phyloP scores from a whole-genome alignment of 2,888 invertebrate genomes.

The Pseudococcus viburni region DNA sequence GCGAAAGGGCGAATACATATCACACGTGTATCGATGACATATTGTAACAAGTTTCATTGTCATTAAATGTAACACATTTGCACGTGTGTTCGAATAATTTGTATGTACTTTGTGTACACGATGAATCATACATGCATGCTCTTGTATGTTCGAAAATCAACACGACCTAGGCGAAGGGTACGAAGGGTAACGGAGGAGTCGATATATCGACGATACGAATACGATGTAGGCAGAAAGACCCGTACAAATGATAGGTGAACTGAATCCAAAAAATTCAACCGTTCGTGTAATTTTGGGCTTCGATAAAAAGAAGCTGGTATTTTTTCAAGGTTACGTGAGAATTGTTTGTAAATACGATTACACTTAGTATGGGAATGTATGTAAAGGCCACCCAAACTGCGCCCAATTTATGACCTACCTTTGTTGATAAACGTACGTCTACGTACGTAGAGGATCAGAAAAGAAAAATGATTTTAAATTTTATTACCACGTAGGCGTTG shows the following conservation, averaged over 20 bases:
- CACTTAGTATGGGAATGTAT: background rate
- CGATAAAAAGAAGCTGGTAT: too few species aligned
- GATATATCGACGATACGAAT: background rate
- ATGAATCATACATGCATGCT: constrained; percentile 16
- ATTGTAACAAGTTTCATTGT: background rate
- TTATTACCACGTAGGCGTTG: constrained; percentile 15
- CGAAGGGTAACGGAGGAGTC: background rate
- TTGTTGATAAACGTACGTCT: background rate
- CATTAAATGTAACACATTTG: constrained; percentile 40
- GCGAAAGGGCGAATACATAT: too few species aligned
- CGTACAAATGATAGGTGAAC: too few species aligned
- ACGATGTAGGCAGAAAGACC: too few species aligned
- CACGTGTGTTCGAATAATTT: background rate
- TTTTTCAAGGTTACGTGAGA: background rate
- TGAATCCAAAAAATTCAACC: too few species aligned
- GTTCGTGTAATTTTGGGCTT: too few species aligned
- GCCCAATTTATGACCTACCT: constrained; percentile 43
- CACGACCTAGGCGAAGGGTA: background rate
- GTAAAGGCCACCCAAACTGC: constrained; percentile 35
- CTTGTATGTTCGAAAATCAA: background rate
- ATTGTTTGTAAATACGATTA: constrained; percentile 4
- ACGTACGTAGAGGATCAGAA: background rate
- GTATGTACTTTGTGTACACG: background rate
- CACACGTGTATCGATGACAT: background rate
- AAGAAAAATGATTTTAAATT: constrained; percentile 32